Evolutionary conservation across 2,888 invertebrate species (phyloP).

Genomic region (Limnephilus auricula): DNA sequence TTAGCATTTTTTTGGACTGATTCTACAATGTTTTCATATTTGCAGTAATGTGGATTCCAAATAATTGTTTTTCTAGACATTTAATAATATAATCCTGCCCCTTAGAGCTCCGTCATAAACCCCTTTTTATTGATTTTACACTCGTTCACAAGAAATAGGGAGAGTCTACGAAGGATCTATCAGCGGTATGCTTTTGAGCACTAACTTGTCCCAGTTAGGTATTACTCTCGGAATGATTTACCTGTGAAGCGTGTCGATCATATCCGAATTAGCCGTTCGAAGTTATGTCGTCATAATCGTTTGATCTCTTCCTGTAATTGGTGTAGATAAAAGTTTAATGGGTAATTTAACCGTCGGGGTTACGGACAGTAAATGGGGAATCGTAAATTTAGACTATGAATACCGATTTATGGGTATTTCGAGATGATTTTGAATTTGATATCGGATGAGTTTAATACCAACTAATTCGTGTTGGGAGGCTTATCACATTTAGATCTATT

Average conservation of each 20-base stretch:
- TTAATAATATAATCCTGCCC: too few species aligned
- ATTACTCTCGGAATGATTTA: not conserved
- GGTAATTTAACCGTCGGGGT: conserved; percentile 2
- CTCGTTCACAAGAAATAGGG: too few species aligned
- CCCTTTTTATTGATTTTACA: too few species aligned
- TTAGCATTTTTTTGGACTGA: too few species aligned
- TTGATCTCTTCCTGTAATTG: conserved; percentile 29
- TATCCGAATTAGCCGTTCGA: not conserved
- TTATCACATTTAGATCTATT: not conserved
- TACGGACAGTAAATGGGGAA: not conserved
- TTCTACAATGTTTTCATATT: too few species aligned
- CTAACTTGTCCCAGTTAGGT: not conserved
- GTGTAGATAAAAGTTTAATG: conserved; percentile 18
- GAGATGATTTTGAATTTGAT: not conserved
- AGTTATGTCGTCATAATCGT: not conserved
- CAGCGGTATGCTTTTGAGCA: not conserved
- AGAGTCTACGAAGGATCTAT: not conserved
- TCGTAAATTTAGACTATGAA: not conserved
- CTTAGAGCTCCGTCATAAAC: too few species aligned
- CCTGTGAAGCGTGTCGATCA: conserved; percentile 23
- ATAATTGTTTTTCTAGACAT: too few species aligned
- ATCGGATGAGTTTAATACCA: not conserved
- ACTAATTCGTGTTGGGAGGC: not conserved
- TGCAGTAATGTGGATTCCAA: too few species aligned
- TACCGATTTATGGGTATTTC: not conserved